phyloP scores from a whole-genome alignment of 2,888 invertebrate species.

The Dolichopus griseipennis region DNA sequence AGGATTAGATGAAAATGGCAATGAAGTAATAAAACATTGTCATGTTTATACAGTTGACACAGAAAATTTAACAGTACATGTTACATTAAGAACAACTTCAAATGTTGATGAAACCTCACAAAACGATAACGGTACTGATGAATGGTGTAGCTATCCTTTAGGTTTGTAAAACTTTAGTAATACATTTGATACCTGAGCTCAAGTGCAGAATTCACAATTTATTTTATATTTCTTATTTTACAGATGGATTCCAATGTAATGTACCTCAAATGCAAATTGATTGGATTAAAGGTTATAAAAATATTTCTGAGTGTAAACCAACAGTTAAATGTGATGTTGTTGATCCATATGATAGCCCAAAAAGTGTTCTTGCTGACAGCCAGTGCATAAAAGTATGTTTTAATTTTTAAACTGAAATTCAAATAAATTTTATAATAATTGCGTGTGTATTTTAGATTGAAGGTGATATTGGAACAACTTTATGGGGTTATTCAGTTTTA shows the following conservation, averaged over 20 bases:
- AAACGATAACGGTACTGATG: conserved; percentile 29
- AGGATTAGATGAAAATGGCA: conserved; percentile 26
- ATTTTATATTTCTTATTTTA: neutral
- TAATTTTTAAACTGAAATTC: too few species aligned
- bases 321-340: conserved; percentile 62
- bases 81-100: conserved; percentile 45
- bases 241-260: conserved; percentile 52
- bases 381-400: conserved; percentile 49
- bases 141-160: conserved; percentile 62
- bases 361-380: conserved; percentile 57
- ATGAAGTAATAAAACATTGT: conserved; percentile 41
- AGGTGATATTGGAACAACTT: conserved; percentile 58
- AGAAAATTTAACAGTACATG: conserved; percentile 46
- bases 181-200: too few species aligned
- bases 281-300: conserved; percentile 35
- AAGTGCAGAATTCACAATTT: too few species aligned
- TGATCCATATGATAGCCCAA: conserved; percentile 59
- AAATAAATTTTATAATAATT: too few species aligned
- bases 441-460: conserved; percentile 29
- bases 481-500: conserved; percentile 61
- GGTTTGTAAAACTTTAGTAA: conserved; percentile 36
- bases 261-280: conserved; percentile 49
- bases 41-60: conserved; percentile 54
- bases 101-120: neutral
- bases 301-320: conserved; percentile 48